Evolutionary conservation across 2,888 invertebrate genomes (phyloP), one percentile per base, ranked within the genome.

Genomic region (Pristionchus entomophagus): DNA sequence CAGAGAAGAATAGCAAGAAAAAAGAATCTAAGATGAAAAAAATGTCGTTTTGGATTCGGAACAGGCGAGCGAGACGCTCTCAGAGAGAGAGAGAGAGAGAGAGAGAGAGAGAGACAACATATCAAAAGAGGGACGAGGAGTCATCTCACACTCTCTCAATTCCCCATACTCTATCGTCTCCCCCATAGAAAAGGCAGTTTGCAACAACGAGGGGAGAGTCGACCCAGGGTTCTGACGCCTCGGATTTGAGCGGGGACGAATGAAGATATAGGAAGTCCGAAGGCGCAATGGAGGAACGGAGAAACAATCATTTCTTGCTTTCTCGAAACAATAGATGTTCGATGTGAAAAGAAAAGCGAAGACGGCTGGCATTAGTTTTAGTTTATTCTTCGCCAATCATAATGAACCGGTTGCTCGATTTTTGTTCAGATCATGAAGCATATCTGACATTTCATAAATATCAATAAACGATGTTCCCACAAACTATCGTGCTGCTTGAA

Each of bases 111-210:
- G 62, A 69, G 38, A 73, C n/a, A 73, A 73, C 73, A 73, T 73
- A 73, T 73, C 73, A 73, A 73, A 73, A 73, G 73, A 73, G 69
- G 26, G 32, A 73, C 22, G 73, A 38, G 35, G 65, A 73, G 73
- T 73, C 73, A 73, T 73, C 73, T 8, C n/a, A 5, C 14, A 56
- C 14, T 41, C 41, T 73, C 73, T 73, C 26, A 32, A 65, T 65
- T 65, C 35, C 65, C 3, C 65, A 35, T 19, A 65, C 65, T 65
- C 38, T 65, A 32, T 65, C 35, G 38, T 19, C 35, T 0, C 19
- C 17, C 4, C 17, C 19, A 35, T 19, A 8, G 35, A 65, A 65
- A 35, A 35, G 29, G 10, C 32, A 35, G 65, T 65, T n/a, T n/a
- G 35, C 19, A 19, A 35, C n/a, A 35, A 65, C 26, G 35, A 35